Base-by-base conservation (phyloP, 2,113 vertebrate genomes). In the Amblyornis subalaris region DNA sequence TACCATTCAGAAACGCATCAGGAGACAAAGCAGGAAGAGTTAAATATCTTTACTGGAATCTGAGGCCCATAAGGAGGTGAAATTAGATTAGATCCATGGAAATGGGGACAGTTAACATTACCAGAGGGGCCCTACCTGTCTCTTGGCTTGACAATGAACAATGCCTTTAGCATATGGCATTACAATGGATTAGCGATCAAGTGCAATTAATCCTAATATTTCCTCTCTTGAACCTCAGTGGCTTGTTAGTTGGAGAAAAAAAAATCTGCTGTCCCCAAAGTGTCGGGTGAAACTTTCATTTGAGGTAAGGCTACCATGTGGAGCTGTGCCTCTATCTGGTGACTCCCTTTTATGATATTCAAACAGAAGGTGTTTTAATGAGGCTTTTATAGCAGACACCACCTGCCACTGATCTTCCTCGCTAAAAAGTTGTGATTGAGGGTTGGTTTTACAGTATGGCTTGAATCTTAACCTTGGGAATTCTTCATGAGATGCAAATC, bases 331-430 rank as follows among this genome's bases (percentile, higher is more conserved):
- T 98, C 98, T 97, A 98, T 98, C 98, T 98, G 98, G 96, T 97
- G 97, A 95, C 93, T 97, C 96, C 85, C 96, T 97, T 98, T 98
- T 97, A 96, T 97, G 96, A 97, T 97, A 97, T 90, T 96, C 97
- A 96, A 97, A 97, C 98, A 98, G 97, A 98, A 98, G 97, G 96
- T 98, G 97, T 97, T 98, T 98, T 98, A 98, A 98, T 98, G 97
- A 98, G 96, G 94, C 89, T 97, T 98, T 98, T 98, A 98, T 95
- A 98, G 96, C 95, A 96, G 88, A 82, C 92, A 74, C 97, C 98
- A 98, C 98, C 98, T 98, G 98, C 96, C 94, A 97, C 98, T 97
- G 97, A 97, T 98, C 97, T 97, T 96, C 91, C 86, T 90, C 93
- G 97, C 89, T 96, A 95, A 97, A 97, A 98, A 97, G 92, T 95